Conservation (phyloP, 2,797 vertebrate genomes). For the Scolopax bukidnonensis region DNA sequence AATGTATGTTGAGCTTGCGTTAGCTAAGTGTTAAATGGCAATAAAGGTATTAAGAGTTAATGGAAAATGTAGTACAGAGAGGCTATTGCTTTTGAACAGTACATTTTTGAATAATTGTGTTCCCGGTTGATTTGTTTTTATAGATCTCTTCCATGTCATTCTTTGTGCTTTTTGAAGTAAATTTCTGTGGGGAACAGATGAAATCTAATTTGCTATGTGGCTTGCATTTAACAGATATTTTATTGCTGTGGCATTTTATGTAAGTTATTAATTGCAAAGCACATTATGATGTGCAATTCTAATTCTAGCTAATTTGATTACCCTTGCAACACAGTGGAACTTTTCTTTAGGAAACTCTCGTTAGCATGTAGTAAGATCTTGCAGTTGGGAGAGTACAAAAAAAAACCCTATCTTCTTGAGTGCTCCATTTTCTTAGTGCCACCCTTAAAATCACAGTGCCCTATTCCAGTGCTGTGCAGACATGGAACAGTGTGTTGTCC, state of each 20-base stretch:
- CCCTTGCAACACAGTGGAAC: constrained; percentile 34
- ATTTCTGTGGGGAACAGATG: constrained; percentile 42
- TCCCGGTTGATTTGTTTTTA: constrained; percentile 70
- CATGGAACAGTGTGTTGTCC: background rate
- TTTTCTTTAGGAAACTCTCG: constrained; percentile 43
- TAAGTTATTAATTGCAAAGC: constrained; percentile 62
- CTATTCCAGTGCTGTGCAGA: background rate
- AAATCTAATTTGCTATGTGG: constrained; percentile 60
- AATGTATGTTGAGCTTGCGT: constrained; percentile 42
- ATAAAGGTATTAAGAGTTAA: constrained; percentile 70
- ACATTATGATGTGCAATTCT: constrained; percentile 57
- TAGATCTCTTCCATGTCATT: constrained; percentile 57
- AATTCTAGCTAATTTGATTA: constrained; percentile 66
- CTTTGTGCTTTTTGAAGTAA: constrained; percentile 47
- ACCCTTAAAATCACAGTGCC: background rate
- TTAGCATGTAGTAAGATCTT: constrained; percentile 30
- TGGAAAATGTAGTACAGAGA: constrained; percentile 61
- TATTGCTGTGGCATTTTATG: constrained; percentile 52
- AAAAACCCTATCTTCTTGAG: background rate
- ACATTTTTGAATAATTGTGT: constrained; percentile 69
- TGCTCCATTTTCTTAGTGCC: background rate
- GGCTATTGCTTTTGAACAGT: constrained; percentile 49
- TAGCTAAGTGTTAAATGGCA: constrained; percentile 60
- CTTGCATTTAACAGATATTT: constrained; percentile 63
- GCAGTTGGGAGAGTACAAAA: background rate